Evolutionary conservation across 2,797 vertebrate species (phyloP).

Genomic region (Tenualosa thibaudeaui): DNA sequence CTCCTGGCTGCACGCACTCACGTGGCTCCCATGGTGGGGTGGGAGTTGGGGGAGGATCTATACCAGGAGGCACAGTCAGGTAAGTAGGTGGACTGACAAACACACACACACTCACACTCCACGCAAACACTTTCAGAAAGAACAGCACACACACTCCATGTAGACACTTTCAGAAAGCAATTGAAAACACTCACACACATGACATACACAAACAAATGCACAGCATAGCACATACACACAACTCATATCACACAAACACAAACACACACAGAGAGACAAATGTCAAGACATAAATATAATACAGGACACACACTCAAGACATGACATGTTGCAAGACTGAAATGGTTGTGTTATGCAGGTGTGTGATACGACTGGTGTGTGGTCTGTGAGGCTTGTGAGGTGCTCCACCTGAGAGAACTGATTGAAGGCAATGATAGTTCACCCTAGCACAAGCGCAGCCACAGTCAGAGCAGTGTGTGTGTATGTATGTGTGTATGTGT

Average conservation of each 20-base stretch:
- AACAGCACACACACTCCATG: not conserved
- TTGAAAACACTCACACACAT: not conserved
- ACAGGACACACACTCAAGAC: conserved; percentile 27
- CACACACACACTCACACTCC: not conserved
- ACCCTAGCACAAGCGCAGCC: not conserved
- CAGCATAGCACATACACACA: not conserved
- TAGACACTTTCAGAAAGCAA: too few relatives aligned
- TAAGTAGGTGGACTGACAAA: not conserved
- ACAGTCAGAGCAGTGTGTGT: not conserved
- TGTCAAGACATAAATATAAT: conserved; percentile 20
- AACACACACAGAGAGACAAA: not conserved
- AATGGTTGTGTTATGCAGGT: not conserved
- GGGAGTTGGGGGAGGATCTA: not conserved
- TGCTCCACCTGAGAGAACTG: not conserved
- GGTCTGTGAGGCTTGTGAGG: not conserved
- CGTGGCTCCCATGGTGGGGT: conserved; percentile 54
- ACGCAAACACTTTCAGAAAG: not conserved
- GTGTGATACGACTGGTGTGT: not conserved
- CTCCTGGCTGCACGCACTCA: conserved; percentile 59
- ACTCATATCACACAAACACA: not conserved
- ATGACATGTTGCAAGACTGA: not conserved
- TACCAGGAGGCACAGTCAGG: not conserved
- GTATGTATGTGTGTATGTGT: not conserved
- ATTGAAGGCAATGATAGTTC: not conserved
- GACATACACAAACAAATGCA: not conserved